Percentiles rank a stretch among this genome's conserved stretches.
These are phyloP conservation scores for Melieria picta DNA, from an alignment of 2,888 invertebrate genomes.

Conservation along the genomic window DNA sequence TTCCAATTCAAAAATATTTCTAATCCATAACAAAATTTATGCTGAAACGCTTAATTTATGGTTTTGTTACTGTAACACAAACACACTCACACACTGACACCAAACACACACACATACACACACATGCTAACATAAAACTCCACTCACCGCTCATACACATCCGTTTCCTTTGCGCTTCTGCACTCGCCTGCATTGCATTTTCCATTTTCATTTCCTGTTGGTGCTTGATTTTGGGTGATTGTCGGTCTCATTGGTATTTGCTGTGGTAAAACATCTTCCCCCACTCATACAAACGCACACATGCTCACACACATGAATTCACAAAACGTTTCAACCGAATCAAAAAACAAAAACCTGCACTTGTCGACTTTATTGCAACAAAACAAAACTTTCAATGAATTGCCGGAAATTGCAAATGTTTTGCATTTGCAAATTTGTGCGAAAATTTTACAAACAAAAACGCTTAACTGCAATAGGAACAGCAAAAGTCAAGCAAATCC, in stretches of 20 bases:
- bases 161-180: no score
- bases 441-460: background rate
- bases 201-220: background rate
- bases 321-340: background rate
- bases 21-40: background rate
- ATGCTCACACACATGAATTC: background rate
- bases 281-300: constrained; percentile 5
- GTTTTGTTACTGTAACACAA: no score
- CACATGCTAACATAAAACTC: background rate
- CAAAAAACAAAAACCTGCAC: background rate
- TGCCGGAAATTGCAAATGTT: background rate
- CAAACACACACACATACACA: constrained; percentile 28
- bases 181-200: background rate
- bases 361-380: no score
- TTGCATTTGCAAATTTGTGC: background rate
- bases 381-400: background rate
- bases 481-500: constrained; percentile 44
- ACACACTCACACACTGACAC: background rate
- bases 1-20: background rate
- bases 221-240: no score
- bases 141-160: no score
- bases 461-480: constrained; percentile 2
- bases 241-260: no score
- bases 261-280: constrained; percentile 5
- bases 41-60: no score